Percentiles rank a stretch among this genome's conserved stretches.
These are phyloP conservation scores for Diorhabda elongata DNA, from an alignment of 1,140 invertebrate genomes.

Conservation along the genomic window DNA sequence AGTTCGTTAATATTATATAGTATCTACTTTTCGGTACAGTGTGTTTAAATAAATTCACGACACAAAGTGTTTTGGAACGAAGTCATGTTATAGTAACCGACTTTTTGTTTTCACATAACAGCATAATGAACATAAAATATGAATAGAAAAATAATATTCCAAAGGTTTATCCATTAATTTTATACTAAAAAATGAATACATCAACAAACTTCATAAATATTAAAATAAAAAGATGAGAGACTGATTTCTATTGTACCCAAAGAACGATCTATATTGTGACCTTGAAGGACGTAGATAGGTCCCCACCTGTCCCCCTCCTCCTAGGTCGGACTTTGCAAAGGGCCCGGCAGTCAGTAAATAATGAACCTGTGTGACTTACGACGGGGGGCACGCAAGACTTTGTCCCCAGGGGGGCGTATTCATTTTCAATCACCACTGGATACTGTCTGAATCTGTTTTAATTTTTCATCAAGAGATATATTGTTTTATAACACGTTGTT, in stretches of 20 bases:
- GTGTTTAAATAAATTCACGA: no score
- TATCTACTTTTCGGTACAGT: no score
- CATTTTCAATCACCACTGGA: constrained; percentile 49
- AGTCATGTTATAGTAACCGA: no score
- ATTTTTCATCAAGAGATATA: constrained; percentile 44
- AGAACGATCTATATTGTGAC: constrained; percentile 28
- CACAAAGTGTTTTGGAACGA: no score
- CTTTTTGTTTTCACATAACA: no score
- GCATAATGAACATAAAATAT: no score
- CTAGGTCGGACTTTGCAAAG: constrained; percentile 38
- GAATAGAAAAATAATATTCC: no score
- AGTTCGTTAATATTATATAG: no score
- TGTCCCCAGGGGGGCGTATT: constrained; percentile 44
- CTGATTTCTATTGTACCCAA: background rate
- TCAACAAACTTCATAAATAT: background rate
- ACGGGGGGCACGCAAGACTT: constrained; percentile 40
- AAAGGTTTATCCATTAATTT: no score
- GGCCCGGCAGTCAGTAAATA: constrained; percentile 41
- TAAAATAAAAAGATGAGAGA: background rate
- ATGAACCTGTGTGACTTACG: constrained; percentile 45
- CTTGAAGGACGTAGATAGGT: constrained; percentile 23
- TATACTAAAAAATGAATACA: no score
- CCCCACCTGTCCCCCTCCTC: constrained; percentile 9
- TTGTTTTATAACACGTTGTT: constrained; percentile 46
- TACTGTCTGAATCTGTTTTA: constrained; percentile 43